phyloP scores from a whole-genome alignment of 2,113 vertebrate species.

The Miniopterus natalensis region DNA sequence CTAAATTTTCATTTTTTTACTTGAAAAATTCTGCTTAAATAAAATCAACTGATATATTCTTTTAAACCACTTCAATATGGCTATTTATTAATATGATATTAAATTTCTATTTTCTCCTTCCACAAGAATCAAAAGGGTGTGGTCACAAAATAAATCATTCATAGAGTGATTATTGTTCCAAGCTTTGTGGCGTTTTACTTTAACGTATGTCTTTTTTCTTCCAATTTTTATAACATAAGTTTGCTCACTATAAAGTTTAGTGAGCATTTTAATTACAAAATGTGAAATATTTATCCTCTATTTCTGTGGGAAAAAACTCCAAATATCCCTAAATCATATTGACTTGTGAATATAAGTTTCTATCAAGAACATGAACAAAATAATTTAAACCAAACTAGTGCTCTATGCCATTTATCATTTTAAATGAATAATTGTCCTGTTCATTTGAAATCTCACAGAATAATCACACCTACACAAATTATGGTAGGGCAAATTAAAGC shows the following conservation, averaged over 20 bases:
- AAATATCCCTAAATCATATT: constrained; percentile 25
- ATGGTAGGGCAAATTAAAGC: constrained; percentile 61
- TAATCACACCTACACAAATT: constrained; percentile 59
- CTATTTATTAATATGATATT: constrained; percentile 69
- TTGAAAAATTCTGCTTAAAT: constrained; percentile 58
- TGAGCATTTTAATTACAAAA: constrained; percentile 60
- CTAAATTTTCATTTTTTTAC: constrained; percentile 56
- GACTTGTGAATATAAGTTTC: constrained; percentile 21
- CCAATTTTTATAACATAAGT: constrained; percentile 34
- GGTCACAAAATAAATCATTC: constrained; percentile 72
- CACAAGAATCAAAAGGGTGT: constrained; percentile 73
- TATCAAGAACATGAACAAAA: constrained; percentile 18
- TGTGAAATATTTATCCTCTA: constrained; percentile 41
- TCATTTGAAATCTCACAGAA: constrained; percentile 62
- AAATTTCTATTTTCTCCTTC: constrained; percentile 61
- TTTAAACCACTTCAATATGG: constrained; percentile 47
- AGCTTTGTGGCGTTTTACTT: constrained; percentile 57
- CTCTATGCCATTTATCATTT: constrained; percentile 19
- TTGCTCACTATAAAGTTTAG: constrained; percentile 16
- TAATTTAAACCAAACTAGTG: constrained; percentile 22
- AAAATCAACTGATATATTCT: constrained; percentile 50
- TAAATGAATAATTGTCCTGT: constrained; percentile 58
- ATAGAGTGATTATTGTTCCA: constrained; percentile 48
- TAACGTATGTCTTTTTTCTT: background rate
- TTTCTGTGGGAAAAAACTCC: constrained; percentile 26